Evolutionary conservation across 2,888 invertebrate species (phyloP), one percentile per base, ranked within the genome.

Genomic region (Agonopterix subpropinquella): DNA sequence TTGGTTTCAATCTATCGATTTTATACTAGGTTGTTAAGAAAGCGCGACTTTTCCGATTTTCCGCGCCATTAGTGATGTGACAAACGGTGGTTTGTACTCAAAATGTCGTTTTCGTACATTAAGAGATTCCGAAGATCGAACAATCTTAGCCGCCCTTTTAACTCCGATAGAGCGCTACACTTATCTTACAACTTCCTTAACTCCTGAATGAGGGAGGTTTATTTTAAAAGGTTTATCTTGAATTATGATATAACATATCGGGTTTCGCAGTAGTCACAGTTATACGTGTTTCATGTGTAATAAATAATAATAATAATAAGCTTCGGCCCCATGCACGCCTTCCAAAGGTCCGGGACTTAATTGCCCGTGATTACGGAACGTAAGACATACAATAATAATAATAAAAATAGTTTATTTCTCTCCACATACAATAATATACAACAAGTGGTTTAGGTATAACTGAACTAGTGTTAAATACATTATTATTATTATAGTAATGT

Each of bases 31-130:
- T 66, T 70, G 74, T 75, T 73, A 70, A 43, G 73, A 71, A 73
- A 74, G 71, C 74, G 78, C 73, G 73, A 76, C 70, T 76, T 71
- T 74, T 62, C 67, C 77, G 81, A 83, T 85, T 85, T 84, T 80
- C 79, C 74, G 65, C 72, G 61, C 81, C 83, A 83, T 85, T 84
- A 81, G 77, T 77, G 70, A 73, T 73, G 77, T 82, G 84, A 83
- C 80, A 80, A 82, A 83, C 80, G 77, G 76, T 66, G 76, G 73
- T 77, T 80, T 78, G 75, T 80, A 80, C 74, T 74, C 76, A 65
- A 72, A 71, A 76, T 80, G 82, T 79, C 82, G 77, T 83, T 81
- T 79, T 70, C 75, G 73, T 77, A 77, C 76, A 83, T 82, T 81
- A 81, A 70, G 73, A 73, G 76, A 80, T 80, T 78, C 73, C 71